Percentiles rank a stretch among this genome's conserved stretches.
These are phyloP conservation scores for Ceyx melanurus DNA, from an alignment of 2,113 vertebrate species.

Conservation along the genomic window DNA sequence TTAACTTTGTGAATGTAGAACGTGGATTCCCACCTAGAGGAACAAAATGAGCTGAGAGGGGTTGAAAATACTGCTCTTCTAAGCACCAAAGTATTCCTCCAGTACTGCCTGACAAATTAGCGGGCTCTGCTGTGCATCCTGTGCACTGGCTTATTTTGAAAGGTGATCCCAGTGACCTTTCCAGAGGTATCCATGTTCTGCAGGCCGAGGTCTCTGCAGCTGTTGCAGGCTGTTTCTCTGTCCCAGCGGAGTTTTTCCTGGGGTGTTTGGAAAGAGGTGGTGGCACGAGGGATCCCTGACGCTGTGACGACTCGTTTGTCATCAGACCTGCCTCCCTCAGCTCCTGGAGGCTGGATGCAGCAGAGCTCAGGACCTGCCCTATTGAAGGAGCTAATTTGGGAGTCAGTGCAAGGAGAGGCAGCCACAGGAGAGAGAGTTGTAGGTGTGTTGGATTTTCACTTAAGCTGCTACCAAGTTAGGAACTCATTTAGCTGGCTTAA, in stretches of 20 bases:
- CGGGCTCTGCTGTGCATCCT: slow-evolving; percentile 58
- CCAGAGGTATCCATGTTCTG: slow-evolving; percentile 48
- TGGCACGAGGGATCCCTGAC: slow-evolving; percentile 23
- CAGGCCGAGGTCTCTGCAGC: slow-evolving; percentile 69
- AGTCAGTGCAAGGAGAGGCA: neutral
- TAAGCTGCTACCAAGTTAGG: neutral
- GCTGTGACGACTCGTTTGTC: neutral
- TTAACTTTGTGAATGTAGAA: fast-evolving
- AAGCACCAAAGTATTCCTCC: neutral
- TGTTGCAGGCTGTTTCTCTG: slow-evolving; percentile 53
- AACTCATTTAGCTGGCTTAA: neutral
- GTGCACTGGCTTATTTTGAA: slow-evolving; percentile 55
- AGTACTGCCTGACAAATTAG: slow-evolving; percentile 36
- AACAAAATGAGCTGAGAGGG: neutral
- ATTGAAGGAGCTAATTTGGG: neutral
- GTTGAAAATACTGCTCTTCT: neutral
- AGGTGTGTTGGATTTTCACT: neutral
- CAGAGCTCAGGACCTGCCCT: neutral
- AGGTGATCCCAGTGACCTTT: slow-evolving; percentile 77
- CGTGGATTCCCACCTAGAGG: neutral
- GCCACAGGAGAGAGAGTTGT: fast-evolving
- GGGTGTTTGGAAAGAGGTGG: neutral
- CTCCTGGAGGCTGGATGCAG: neutral
- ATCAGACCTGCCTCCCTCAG: neutral
- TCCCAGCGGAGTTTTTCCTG: neutral